These are phyloP conservation scores for Rhagium mordax DNA, from an alignment of 2,888 invertebrate species.

Conservation along the genomic window DNA sequence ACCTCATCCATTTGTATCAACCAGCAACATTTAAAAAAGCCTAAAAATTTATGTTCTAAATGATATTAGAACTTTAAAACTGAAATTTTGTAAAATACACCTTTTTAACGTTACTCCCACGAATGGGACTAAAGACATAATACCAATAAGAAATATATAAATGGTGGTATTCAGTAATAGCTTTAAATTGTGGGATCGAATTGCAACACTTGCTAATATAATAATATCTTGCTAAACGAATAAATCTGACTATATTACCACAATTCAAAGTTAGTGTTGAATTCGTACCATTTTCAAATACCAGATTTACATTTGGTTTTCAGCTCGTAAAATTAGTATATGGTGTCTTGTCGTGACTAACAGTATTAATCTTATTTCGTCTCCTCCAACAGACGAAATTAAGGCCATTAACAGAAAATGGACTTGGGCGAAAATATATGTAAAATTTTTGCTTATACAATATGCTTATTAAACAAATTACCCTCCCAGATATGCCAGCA, in stretches of 20 bases:
- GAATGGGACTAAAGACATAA: neutral
- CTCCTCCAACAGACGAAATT: no score
- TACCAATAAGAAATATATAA: neutral
- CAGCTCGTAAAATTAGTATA: neutral
- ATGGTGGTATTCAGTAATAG: neutral
- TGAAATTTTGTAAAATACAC: neutral
- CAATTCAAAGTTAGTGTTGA: neutral
- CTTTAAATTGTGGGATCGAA: neutral
- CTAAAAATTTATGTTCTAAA: neutral
- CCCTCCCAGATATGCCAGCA: no score
- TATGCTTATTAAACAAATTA: no score
- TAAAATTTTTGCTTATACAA: no score
- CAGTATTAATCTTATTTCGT: no score
- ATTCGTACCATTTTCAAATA: neutral
- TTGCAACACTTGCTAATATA: no score
- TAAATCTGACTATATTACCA: no score
- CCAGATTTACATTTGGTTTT: neutral
- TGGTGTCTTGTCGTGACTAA: no score
- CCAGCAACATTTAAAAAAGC: constrained; percentile 4
- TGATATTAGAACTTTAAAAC: neutral
- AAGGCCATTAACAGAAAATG: no score
- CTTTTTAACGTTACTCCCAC: neutral
- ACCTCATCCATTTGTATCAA: constrained; percentile 46
- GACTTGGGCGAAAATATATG: no score
- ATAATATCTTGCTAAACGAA: no score